Evolutionary conservation across 35 echinoderm and acorn worm genomes (phyloP).

Genomic region (Amphiura filiformis): DNA sequence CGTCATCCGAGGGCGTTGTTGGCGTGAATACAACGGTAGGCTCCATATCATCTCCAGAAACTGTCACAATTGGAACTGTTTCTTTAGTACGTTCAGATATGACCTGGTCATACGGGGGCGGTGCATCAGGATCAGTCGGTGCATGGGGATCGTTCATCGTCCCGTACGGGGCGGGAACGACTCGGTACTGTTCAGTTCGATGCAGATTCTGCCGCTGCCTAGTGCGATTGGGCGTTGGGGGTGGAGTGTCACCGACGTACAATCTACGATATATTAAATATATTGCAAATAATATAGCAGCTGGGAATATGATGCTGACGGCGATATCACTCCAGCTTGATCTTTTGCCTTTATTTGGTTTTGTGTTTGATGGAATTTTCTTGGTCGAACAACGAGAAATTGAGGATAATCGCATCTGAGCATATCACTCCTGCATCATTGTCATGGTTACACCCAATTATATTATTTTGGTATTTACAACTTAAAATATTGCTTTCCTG

Average conservation of each 20-base stretch:
- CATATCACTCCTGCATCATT: conserved; percentile 1
- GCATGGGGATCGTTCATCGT: not conserved
- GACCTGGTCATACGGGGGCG: not conserved
- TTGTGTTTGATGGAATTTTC: not conserved
- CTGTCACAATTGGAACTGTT: not conserved
- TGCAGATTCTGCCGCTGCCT: not conserved
- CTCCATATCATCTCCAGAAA: not conserved
- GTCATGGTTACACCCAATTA: not conserved
- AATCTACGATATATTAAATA: conserved; percentile 7
- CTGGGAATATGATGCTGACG: not conserved
- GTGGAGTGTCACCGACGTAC: not conserved
- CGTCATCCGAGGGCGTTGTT: not conserved
- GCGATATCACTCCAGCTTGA: not conserved
- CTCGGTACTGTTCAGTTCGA: not conserved
- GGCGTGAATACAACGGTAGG: not conserved
- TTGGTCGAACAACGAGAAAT: not conserved
- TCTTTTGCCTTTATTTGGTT: not conserved
- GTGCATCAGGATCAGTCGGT: not conserved
- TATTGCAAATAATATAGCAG: not conserved
- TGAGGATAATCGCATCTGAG: not conserved
- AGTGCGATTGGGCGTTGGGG: not conserved
- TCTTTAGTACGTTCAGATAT: not conserved
- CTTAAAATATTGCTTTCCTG: not conserved
- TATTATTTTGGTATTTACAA: not conserved
- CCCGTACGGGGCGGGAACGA: not conserved